Conservation (phyloP, 2,113 vertebrate genomes). For the Myiopsitta monachus region DNA sequence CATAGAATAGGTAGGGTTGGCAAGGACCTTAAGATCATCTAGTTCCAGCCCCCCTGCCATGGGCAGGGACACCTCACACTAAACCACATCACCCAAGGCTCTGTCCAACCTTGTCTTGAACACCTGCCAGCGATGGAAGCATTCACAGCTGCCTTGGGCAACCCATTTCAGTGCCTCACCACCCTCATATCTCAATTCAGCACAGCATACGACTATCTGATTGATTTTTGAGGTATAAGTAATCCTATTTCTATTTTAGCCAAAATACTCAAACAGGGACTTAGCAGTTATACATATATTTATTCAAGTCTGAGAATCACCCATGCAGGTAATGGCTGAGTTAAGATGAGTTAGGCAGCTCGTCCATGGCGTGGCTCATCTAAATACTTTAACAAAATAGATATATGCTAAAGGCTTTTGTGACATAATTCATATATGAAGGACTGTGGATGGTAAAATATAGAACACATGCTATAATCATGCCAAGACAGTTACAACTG, state of each 20-base stretch:
- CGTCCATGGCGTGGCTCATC: background rate
- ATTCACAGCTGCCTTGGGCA: too few relatives aligned
- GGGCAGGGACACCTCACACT: too few relatives aligned
- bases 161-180: too few relatives aligned
- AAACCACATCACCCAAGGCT: too few relatives aligned
- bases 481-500: background rate
- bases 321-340: accelerated
- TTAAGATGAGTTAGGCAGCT: background rate
- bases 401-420: background rate
- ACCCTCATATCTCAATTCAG: background rate
- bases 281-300: background rate
- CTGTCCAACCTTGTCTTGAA: too few relatives aligned
- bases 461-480: background rate
- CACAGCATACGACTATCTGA: background rate
- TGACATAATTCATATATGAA: background rate
- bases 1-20: too few relatives aligned
- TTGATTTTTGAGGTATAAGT: background rate
- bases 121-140: too few relatives aligned
- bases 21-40: too few relatives aligned
- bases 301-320: background rate
- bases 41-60: too few relatives aligned
- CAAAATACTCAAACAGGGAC: background rate
- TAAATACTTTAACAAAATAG: background rate
- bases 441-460: background rate
- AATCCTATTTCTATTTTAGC: background rate